Evolutionary conservation across 1,140 invertebrate species (phyloP), one percentile per base, ranked within the genome.

Genomic region (Apis dorsata): DNA sequence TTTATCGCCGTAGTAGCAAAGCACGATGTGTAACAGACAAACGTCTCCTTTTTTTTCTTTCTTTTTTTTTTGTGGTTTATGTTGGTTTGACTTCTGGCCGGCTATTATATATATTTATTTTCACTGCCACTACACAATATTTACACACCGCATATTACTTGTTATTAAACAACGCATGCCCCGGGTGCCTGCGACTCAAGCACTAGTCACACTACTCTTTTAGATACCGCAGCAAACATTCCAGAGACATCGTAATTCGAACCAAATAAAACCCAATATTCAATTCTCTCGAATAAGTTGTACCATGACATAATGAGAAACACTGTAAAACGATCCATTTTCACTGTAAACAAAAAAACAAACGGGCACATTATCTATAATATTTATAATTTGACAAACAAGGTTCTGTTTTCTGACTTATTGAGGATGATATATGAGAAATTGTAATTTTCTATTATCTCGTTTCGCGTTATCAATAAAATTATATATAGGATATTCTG

Each of bases 41-140:
- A 51, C 59, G 34, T 70, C 34, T 59, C 5, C 17, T 59, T 55
- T 69, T 49, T 65, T 60, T 81, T 55, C 28, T 49, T 15, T 49
- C 2, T 2, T 15, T 21, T 66, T 66, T 80, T 51, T 24, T 82
- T 63, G 69, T 76, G 80, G 73, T 83, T 72, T 28, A 82, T 69
- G 86, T 87, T 91, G 89, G 88, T 91, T 91, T 90, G 88, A 91
- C 88, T 91, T 91, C 88, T 87, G 63, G 79, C 85, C 66, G 81
- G 83, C 83, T 75, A 44, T 44, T 77, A 76, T 81, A 34, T 19
- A 44, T 79, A 72, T 77, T 24, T 78, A 1, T 83, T 73, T 53
- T 19, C 21, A 74, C 65, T 81, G 75, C 75, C 75, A 81, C 79
- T 13, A 85, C 83, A 84, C 82, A 11, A 80, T 3, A 60, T 59